Evolutionary conservation across 1,140 invertebrate genomes (phyloP), one percentile per base, ranked within the genome.

Genomic region (Ceratina japonica): DNA sequence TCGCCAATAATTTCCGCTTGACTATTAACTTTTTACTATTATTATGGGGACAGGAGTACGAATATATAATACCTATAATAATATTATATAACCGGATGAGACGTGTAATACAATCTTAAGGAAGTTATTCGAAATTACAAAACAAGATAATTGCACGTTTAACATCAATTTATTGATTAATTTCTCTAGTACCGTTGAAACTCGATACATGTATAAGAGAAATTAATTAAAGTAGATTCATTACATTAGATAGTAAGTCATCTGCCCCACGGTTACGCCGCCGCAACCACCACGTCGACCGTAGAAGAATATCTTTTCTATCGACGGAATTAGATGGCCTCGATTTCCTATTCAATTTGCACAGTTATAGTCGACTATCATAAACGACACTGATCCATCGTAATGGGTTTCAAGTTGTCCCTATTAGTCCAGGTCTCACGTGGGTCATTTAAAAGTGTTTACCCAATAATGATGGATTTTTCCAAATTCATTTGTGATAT

Each of bases 261-360:
- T 61, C 61, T 56, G 66, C 27, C 72, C 63, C 74, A 61, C 54
- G 78, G 81, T 84, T 58, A 86, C 59, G 68, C 87, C 85, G 71
- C 88, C 86, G 80, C 37, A 44, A 44, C 64, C 27, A 85, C 84
- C 81, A 56, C 86, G 85, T 70, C 64, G 58, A 71, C 51, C 75
- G 66, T 84, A 89, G n/a, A n/a, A 87, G 83, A 86, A 79, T 84
- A 10, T 79, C 61, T n/a, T 68, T 64, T 75, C 88, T 87, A 90
- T 88, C 86, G 86, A 89, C 87, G 84, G 85, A 89, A 87, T 81
- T 79, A 80, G 78, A 72, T 15, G 71, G 16, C 22, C 59, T 63
- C 37, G 16, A 73, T 52, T 63, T 62, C 52, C 37, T 54, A 10
- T 31, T 20, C 20, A 24, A 75, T 58, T 5, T 0, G 20, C 22